A percentile compares a stretch with the other conserved stretches of the same genome.
These are phyloP conservation scores for Drosophila nigrodunni DNA, from an alignment of 1,140 invertebrate species.

Conservation along the genomic window DNA sequence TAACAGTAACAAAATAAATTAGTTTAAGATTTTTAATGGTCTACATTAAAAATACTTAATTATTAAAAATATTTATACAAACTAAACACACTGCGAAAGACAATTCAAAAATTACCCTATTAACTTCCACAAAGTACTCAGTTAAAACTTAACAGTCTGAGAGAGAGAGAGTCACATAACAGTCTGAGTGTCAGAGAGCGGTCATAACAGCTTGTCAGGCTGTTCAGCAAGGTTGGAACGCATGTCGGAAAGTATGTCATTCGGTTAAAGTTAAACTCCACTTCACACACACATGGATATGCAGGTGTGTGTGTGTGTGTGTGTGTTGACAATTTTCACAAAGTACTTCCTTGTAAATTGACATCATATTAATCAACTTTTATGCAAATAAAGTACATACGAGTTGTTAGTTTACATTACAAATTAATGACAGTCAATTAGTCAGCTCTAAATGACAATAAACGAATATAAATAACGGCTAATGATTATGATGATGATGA, in stretches of 20 bases:
- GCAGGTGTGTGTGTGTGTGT: background rate
- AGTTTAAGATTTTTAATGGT: too few relatives aligned
- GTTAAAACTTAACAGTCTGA: background rate
- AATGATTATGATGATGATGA: constrained; percentile 11
- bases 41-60: background rate
- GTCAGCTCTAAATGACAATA: background rate
- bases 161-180: background rate
- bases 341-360: constrained; percentile 30
- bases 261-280: constrained; percentile 15
- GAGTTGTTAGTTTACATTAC: background rate
- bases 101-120: background rate
- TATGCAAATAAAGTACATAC: constrained; percentile 25
- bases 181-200: constrained; percentile 11
- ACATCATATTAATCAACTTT: constrained; percentile 34
- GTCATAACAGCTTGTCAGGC: background rate
- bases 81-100: background rate
- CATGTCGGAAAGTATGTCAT: constrained; percentile 32
- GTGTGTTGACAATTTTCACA: constrained; percentile 12
- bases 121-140: background rate
- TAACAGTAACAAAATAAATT: too few relatives aligned
- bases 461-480: constrained; percentile 3
- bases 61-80: background rate
- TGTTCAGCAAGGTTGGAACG: constrained; percentile 11
- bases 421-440: constrained; percentile 25
- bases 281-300: background rate